A percentile compares a stretch with the other conserved stretches of the same genome.
These are phyloP conservation scores for Phorcus lineatus DNA, from an alignment of 2,888 invertebrate genomes.

Conservation along the genomic window DNA sequence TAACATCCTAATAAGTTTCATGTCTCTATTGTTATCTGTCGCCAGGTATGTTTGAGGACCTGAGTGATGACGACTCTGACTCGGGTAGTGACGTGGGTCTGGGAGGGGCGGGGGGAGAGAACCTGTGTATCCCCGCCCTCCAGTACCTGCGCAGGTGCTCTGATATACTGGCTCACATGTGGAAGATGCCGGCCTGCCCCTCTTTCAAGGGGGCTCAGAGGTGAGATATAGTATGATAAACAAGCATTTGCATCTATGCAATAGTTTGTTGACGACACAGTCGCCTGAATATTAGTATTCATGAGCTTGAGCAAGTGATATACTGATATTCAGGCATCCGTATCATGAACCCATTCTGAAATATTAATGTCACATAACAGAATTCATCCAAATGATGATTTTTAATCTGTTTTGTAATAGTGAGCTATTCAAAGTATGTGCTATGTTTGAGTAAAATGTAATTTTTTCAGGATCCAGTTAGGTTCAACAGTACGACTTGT, in stretches of 20 bases:
- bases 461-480: constrained; percentile 73
- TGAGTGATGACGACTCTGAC: constrained; percentile 62
- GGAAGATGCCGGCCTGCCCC: constrained; percentile 95
- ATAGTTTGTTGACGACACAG: no score
- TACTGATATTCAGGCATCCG: no score
- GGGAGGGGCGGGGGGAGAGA: constrained; percentile 56
- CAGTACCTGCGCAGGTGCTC: constrained; percentile 91
- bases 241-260: no score
- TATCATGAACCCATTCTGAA: no score
- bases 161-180: constrained; percentile 92
- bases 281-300: no score
- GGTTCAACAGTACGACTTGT: constrained; percentile 79
- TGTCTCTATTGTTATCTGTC: not conserved
- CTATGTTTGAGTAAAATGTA: not conserved
- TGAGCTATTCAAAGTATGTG: no score
- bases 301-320: no score
- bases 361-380: no score
- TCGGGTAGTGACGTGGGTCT: constrained; percentile 64
- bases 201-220: constrained; percentile 91
- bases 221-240: no score
- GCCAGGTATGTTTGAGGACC: constrained; percentile 68
- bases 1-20: no score
- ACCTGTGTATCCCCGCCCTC: constrained; percentile 82
- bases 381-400: no score
- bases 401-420: no score